These are phyloP conservation scores for Tyrannus savana DNA, from an alignment of 2,113 vertebrate genomes.

Conservation along the genomic window DNA sequence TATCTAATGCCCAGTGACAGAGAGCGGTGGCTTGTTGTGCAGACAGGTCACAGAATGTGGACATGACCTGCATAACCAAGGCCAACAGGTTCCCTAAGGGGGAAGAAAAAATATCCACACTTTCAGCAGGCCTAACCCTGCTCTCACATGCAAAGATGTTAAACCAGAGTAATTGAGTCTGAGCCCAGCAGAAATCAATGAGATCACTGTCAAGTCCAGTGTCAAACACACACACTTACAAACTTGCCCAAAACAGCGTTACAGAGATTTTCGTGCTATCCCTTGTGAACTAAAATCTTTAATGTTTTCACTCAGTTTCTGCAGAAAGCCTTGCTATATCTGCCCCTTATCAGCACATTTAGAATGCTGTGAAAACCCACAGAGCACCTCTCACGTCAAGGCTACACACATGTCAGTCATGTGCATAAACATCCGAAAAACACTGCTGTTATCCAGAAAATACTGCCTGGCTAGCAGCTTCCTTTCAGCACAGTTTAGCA, in stretches of 20 bases:
- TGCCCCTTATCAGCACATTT: neutral
- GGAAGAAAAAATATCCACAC: neutral
- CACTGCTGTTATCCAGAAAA: neutral
- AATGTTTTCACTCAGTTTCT: neutral
- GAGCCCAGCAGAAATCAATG: constrained; percentile 1
- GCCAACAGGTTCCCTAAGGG: neutral
- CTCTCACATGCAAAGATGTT: neutral
- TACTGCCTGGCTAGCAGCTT: neutral
- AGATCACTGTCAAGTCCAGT: neutral
- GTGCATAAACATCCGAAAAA: neutral
- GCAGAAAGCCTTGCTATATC: neutral
- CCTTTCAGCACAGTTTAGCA: neutral
- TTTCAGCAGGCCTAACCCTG: neutral
- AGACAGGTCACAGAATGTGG: neutral
- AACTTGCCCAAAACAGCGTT: neutral
- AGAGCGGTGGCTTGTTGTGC: neutral
- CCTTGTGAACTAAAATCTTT: neutral
- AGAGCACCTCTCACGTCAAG: neutral
- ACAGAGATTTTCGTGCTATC: neutral
- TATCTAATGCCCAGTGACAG: neutral
- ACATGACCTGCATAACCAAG: neutral
- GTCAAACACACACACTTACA: neutral
- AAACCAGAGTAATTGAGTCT: neutral
- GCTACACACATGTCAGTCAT: neutral
- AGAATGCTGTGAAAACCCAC: neutral